Conservation (phyloP, 2,797 vertebrate species). For the Darevskia nairensis region DNA sequence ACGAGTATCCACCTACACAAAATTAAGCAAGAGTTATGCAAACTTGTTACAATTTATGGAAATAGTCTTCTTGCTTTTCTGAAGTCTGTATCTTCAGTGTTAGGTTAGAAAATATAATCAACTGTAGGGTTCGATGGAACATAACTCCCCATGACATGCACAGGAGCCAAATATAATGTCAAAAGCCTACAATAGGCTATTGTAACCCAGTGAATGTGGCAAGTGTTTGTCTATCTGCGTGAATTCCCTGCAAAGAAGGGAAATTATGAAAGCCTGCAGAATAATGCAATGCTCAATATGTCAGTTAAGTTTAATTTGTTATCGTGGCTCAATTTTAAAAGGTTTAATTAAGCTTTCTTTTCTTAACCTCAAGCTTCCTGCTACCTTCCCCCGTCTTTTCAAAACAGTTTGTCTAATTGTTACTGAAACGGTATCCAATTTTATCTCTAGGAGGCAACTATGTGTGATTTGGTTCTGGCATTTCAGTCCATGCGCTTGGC, state of each 20-base stretch:
- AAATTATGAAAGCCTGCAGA: background rate
- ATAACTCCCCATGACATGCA: slow-evolving; percentile 69
- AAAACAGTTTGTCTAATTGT: too few relatives aligned
- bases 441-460: too few relatives aligned
- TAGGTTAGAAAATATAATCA: slow-evolving; percentile 62
- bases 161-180: slow-evolving; percentile 60
- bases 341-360: too few relatives aligned
- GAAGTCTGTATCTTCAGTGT: slow-evolving; percentile 43
- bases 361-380: too few relatives aligned
- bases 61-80: background rate
- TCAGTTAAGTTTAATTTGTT: background rate
- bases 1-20: background rate
- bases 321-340: too few relatives aligned
- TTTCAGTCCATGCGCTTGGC: too few relatives aligned
- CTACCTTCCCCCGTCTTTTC: too few relatives aligned
- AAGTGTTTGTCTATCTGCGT: slow-evolving; percentile 50
- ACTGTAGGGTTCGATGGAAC: slow-evolving; percentile 65
- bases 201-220: slow-evolving; percentile 54
- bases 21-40: background rate
- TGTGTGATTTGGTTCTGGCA: too few relatives aligned
- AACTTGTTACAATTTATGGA: background rate
- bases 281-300: slow-evolving; percentile 27
- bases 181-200: slow-evolving; percentile 68
- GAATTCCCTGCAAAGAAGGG: slow-evolving; percentile 3
- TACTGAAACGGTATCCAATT: too few relatives aligned